Evolutionary conservation across 2,797 vertebrate species (phyloP).

Genomic region (Euphonia xanthogaster): DNA sequence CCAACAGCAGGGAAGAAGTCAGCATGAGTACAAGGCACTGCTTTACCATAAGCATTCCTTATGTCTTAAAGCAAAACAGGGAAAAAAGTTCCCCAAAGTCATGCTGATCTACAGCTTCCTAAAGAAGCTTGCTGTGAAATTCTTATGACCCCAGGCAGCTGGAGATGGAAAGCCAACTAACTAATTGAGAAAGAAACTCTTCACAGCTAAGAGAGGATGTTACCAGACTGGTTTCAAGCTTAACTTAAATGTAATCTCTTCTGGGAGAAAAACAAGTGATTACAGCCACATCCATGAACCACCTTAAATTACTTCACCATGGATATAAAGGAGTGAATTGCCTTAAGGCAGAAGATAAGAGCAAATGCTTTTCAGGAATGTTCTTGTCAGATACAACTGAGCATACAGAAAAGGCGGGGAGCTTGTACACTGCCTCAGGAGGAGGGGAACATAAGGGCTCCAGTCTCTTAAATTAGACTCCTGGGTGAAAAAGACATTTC

Average conservation of each 20-base stretch:
- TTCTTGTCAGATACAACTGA: background rate
- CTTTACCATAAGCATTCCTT: background rate
- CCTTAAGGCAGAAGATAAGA: background rate
- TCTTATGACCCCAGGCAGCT: background rate
- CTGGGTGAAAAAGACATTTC: background rate
- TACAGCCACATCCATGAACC: background rate
- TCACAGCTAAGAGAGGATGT: background rate
- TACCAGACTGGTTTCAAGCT: background rate
- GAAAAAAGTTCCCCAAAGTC: background rate
- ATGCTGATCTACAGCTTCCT: background rate
- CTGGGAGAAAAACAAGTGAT: background rate
- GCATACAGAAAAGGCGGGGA: background rate
- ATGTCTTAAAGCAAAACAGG: background rate
- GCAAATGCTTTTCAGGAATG: background rate
- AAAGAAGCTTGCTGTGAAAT: background rate
- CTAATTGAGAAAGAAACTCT: background rate
- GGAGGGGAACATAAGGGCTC: background rate
- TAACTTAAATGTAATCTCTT: background rate
- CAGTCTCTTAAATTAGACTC: background rate
- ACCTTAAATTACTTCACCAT: background rate
- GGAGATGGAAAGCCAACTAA: background rate
- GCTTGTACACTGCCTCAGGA: background rate
- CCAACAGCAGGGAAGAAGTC: background rate
- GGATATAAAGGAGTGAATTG: background rate
- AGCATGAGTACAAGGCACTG: background rate